These are phyloP conservation scores for Pocillopora damicornis DNA, from an alignment of 64 coral and sea anemone species.

Conservation along the genomic window DNA sequence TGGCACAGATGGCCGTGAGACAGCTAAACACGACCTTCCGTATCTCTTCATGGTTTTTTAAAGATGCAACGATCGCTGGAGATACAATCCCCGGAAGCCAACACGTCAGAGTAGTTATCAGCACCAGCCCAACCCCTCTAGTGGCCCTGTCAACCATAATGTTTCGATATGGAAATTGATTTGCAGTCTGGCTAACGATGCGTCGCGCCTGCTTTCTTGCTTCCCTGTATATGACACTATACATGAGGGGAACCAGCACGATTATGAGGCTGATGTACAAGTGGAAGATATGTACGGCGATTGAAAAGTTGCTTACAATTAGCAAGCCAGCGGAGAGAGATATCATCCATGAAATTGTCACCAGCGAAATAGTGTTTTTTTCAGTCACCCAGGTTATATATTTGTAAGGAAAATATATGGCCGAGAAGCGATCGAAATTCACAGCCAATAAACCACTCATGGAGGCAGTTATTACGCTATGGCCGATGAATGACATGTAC, in stretches of 20 bases:
- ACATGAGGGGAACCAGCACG: neutral
- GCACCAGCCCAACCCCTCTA: neutral
- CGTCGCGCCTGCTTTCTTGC: neutral
- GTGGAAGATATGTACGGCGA: neutral
- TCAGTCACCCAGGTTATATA: neutral
- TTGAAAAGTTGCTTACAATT: too few relatives aligned
- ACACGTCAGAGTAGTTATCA: neutral
- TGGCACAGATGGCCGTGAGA: neutral
- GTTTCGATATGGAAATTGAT: neutral
- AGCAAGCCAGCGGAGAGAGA: neutral
- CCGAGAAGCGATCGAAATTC: slow-evolving; percentile 4
- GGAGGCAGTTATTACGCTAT: neutral
- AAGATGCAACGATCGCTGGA: neutral
- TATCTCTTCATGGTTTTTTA: neutral
- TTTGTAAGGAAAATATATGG: slow-evolving; percentile 13
- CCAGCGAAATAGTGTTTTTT: neutral
- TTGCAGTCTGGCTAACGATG: too few relatives aligned
- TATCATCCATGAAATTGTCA: neutral
- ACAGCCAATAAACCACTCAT: slow-evolving; percentile 4
- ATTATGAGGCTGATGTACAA: neutral
- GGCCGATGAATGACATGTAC: neutral
- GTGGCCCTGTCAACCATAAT: neutral
- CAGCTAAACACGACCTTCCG: neutral
- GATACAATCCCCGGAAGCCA: neutral
- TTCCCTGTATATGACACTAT: neutral